Conservation (phyloP, 2,888 invertebrate genomes). For the Cerastoderma edule region DNA sequence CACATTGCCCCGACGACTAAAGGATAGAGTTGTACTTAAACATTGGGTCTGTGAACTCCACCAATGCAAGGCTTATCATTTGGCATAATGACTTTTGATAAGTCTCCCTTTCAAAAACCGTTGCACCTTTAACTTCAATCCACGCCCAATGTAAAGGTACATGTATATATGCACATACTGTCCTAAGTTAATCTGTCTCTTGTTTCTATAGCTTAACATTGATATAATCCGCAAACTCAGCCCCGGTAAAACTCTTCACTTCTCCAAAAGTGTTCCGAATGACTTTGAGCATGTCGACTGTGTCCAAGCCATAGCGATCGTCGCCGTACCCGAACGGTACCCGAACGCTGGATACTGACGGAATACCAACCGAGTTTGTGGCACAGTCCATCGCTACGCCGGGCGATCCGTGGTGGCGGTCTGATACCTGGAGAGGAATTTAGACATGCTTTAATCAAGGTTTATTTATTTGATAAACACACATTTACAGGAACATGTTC, state of each 20-base stretch:
- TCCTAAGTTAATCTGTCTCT: too few relatives aligned
- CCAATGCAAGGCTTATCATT: too few relatives aligned
- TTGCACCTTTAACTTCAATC: too few relatives aligned
- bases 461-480: neutral
- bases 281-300: slow-evolving; percentile 37
- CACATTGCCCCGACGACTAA: too few relatives aligned
- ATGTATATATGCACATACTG: too few relatives aligned
- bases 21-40: too few relatives aligned
- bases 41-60: too few relatives aligned
- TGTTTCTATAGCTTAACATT: too few relatives aligned
- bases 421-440: slow-evolving; percentile 31
- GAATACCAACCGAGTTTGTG: slow-evolving; percentile 23
- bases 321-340: slow-evolving; percentile 81
- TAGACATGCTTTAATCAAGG: neutral
- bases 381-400: slow-evolving; percentile 12
- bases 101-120: too few relatives aligned
- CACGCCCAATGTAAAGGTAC: too few relatives aligned
- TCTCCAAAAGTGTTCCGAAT: slow-evolving; percentile 31
- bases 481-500: neutral
- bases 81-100: too few relatives aligned
- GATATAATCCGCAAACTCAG: slow-evolving; percentile 44
- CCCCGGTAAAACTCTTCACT: slow-evolving; percentile 32
- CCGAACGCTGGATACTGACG: slow-evolving; percentile 75
- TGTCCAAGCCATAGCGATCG: slow-evolving; percentile 78
- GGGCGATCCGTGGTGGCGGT: slow-evolving; percentile 13